These are phyloP conservation scores for Diachasmimorpha longicaudata DNA, from an alignment of 1,140 invertebrate species.

Conservation along the genomic window DNA sequence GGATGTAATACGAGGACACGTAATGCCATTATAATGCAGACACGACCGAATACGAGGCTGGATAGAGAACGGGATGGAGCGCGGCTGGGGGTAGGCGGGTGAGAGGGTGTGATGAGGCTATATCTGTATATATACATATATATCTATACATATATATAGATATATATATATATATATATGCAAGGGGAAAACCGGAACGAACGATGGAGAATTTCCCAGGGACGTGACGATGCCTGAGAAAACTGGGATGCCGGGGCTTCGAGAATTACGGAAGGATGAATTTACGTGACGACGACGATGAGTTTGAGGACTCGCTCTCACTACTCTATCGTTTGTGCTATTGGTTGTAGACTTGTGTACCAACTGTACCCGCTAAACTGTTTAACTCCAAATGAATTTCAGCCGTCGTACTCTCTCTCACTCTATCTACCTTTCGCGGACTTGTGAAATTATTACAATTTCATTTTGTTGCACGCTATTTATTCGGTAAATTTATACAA, in stretches of 20 bases:
- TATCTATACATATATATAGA: too few species aligned
- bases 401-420: not conserved
- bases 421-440: too few species aligned
- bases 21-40: constrained; percentile 60
- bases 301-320: not conserved
- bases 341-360: constrained; percentile 8
- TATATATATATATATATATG: constrained; percentile 31
- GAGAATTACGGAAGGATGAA: constrained; percentile 49
- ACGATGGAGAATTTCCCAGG: constrained; percentile 32
- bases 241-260: constrained; percentile 37
- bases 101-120: constrained; percentile 20
- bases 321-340: not conserved
- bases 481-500: too few species aligned
- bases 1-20: constrained; percentile 54
- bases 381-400: constrained; percentile 5
- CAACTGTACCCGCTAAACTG: not conserved
- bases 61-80: constrained; percentile 36
- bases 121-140: constrained; percentile 33
- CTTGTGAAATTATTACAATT: too few species aligned
- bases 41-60: constrained; percentile 46
- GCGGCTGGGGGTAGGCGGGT: not conserved
- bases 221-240: constrained; percentile 48
- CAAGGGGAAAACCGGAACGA: constrained; percentile 39
- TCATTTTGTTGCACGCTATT: too few species aligned
- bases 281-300: constrained; percentile 36